Base-by-base conservation (phyloP, 2,888 invertebrate genomes). In the Steinernema hermaphroditum region DNA sequence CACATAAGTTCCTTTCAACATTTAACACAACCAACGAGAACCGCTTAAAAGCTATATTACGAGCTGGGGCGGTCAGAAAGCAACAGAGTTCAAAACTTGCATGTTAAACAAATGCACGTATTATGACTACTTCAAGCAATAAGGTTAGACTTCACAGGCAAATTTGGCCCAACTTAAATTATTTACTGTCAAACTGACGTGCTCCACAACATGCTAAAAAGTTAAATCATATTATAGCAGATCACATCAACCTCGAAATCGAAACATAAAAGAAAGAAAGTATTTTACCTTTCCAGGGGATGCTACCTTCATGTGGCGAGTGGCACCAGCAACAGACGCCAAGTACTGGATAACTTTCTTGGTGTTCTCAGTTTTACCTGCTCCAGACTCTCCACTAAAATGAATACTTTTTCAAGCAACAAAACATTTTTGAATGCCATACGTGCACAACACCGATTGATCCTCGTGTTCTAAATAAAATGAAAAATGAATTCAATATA, bases 301-400 rank as follows among this genome's bases (percentile, higher is more conserved):
- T 32, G 68, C 69, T 8, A 43, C 27, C 8, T 54, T 68, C 14
- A 71, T 72, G 32, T 75, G 77, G 37, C 82, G 71, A 2, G 81
- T 81, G 44, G 96, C 96, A 69, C 98, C 97, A 81, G 98, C 98
- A 73, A 99, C 97, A 89, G 94, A 96, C 57, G 98, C 98, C 88
- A 99, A 91, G 90, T 98, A 99, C 90, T 99, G 98, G 87, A 99
- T 99, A 72, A 99, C 98, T 91, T 98, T 98, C 90, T 99, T 98
- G 75, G 98, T 99, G 89, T 99, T 99, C 89, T 99, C 98, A 70
- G 98, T 99, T 90, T 98, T 98, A 81, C 98, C 98, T 82, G 98
- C 98, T 83, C 98, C 98, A 19, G 97, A 98, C 89, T 98, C 98
- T 85, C 98, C 98, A 69, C 89, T 90, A 83, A 9, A 86, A 76